Percentiles rank a stretch among this genome's conserved stretches.
phyloP scores from a whole-genome alignment of 2,888 invertebrate genomes.

The Nineta flava region DNA sequence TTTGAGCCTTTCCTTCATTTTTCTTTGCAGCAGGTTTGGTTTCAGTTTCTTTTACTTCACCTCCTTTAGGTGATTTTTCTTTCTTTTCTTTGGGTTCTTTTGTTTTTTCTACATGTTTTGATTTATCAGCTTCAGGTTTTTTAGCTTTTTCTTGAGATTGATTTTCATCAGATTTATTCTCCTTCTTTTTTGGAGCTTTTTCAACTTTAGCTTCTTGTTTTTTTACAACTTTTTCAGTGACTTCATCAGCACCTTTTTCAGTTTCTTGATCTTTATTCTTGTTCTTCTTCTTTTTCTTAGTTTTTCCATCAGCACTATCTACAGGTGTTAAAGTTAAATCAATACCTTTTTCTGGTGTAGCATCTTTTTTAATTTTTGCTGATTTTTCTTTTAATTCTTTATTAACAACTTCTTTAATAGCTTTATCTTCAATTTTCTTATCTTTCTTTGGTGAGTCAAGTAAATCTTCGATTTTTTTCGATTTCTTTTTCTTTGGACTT shows the following conservation, averaged over 20 bases:
- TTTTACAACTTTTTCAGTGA: conserved; percentile 16
- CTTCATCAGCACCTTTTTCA: conserved; percentile 15
- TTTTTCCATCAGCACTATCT: conserved; percentile 18
- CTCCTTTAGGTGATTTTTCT: neutral
- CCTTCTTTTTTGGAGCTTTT: conserved; percentile 8
- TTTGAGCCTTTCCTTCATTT: conserved; percentile 6
- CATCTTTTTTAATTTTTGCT: conserved; percentile 20
- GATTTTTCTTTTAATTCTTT: conserved; percentile 31
- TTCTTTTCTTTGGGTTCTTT: conserved; percentile 1
- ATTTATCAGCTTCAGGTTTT: neutral
- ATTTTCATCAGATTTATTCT: conserved; percentile 1
- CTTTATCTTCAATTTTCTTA: conserved; percentile 29
- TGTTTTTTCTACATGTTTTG: neutral
- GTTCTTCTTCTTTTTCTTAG: conserved; percentile 15
- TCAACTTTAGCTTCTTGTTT: conserved; percentile 14
- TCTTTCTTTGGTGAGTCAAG: conserved; percentile 15
- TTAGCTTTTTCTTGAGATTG: neutral
- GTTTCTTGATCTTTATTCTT: conserved; percentile 16
- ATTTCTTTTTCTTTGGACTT: conserved; percentile 31
- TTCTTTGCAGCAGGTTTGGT: conserved; percentile 9
- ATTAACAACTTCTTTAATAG: conserved; percentile 32
- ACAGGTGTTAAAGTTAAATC: conserved; percentile 23
- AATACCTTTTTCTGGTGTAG: conserved; percentile 15
- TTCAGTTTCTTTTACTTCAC: neutral
- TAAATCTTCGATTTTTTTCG: conserved; percentile 27